Evolutionary conservation across 2,888 invertebrate genomes (phyloP).

Genomic region (Heteropelma amictum): DNA sequence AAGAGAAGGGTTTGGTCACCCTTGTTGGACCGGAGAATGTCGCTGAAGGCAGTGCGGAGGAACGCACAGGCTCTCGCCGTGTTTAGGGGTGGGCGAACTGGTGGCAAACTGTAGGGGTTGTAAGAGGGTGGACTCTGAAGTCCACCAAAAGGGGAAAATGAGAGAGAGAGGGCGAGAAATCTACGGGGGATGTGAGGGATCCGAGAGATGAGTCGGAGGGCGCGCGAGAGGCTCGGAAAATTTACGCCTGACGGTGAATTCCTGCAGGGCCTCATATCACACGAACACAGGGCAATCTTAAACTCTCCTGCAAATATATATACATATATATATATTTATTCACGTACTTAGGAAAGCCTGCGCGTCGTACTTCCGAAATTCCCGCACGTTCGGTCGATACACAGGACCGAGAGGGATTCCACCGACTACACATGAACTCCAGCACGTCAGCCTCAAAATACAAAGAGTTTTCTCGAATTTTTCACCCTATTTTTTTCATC

Average conservation of each 20-base stretch:
- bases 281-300: slow-evolving; percentile 57
- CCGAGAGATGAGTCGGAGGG: slow-evolving; percentile 55
- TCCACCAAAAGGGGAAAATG: slow-evolving; percentile 73
- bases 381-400: slow-evolving; percentile 64
- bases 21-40: slow-evolving; percentile 75
- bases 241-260: slow-evolving; percentile 75
- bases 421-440: slow-evolving; percentile 22
- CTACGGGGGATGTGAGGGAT: slow-evolving; percentile 46
- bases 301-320: slow-evolving; percentile 16
- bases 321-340: slow-evolving; percentile 38
- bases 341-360: slow-evolving; percentile 41
- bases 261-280: slow-evolving; percentile 74
- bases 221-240: slow-evolving; percentile 63
- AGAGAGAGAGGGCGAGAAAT: slow-evolving; percentile 54
- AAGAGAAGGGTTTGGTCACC: slow-evolving; percentile 73
- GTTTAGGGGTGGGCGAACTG: slow-evolving; percentile 63
- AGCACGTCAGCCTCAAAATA: slow-evolving; percentile 4
- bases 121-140: slow-evolving; percentile 74
- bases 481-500: neutral
- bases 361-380: slow-evolving; percentile 62
- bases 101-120: slow-evolving; percentile 66
- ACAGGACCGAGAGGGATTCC: slow-evolving; percentile 49
- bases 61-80: slow-evolving; percentile 62
- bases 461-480: neutral
- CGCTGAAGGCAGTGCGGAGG: slow-evolving; percentile 74